Percentiles rank a stretch among this genome's conserved stretches.
Conservation (phyloP, 2,113 vertebrate genomes). For the Oplegnathus fasciatus region DNA sequence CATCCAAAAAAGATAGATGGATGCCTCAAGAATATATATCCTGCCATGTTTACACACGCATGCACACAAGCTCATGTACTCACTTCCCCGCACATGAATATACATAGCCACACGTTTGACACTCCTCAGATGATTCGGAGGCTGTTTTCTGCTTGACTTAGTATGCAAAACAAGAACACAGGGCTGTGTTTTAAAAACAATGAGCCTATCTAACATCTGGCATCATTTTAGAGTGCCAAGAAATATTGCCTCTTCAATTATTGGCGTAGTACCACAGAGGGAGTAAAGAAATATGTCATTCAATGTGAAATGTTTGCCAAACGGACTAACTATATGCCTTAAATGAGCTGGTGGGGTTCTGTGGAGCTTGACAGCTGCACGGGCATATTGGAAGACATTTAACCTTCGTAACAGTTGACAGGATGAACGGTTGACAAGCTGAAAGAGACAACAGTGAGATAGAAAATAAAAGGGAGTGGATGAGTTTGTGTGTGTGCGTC, state of each 20-base stretch:
- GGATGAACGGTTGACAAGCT: conserved; percentile 73
- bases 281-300: conserved; percentile 64
- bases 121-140: conserved; percentile 55
- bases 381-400: conserved; percentile 80
- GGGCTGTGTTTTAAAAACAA: conserved; percentile 71
- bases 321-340: conserved; percentile 69
- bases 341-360: conserved; percentile 71
- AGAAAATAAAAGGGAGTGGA: conserved; percentile 59
- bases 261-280: conserved; percentile 55
- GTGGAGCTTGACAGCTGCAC: conserved; percentile 74
- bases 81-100: conserved; percentile 46
- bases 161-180: conserved; percentile 64
- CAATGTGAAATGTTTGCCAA: conserved; percentile 72
- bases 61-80: not conserved
- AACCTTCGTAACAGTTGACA: conserved; percentile 83
- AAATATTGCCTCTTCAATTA: conserved; percentile 73
- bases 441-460: conserved; percentile 70
- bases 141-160: conserved; percentile 71
- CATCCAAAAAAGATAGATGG: conserved; percentile 74
- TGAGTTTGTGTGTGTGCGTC: conserved; percentile 26
- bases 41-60: conserved; percentile 35
- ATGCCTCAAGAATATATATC: conserved; percentile 64
- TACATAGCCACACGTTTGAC: conserved; percentile 42
- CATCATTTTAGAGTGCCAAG: conserved; percentile 64
- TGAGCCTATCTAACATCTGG: conserved; percentile 73